Conservation (phyloP, 2,797 vertebrate genomes). For the Neostethus bicornis region DNA sequence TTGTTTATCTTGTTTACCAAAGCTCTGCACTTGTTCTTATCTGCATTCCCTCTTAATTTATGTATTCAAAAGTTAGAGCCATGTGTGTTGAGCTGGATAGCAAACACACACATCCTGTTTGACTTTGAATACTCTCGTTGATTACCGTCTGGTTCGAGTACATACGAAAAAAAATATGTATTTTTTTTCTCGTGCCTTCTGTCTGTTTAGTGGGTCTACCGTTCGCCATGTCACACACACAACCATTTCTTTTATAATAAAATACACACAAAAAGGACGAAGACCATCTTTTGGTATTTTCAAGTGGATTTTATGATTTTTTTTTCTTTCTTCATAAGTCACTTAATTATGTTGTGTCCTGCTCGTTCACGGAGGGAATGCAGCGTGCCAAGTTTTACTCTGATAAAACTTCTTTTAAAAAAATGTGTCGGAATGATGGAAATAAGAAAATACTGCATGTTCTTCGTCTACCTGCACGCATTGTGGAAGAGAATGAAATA, state of each 20-base stretch:
- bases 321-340: slow-evolving; percentile 20
- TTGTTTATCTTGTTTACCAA: slow-evolving; percentile 60
- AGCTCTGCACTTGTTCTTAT: slow-evolving; percentile 55
- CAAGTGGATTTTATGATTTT: slow-evolving; percentile 9
- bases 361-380: slow-evolving; percentile 71
- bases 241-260: slow-evolving; percentile 2
- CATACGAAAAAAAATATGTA: slow-evolving; percentile 60
- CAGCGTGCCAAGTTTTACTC: slow-evolving; percentile 66
- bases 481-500: slow-evolving; percentile 18
- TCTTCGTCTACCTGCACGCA: slow-evolving; percentile 47
- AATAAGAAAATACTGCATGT: slow-evolving; percentile 55
- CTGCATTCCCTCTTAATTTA: slow-evolving; percentile 69
- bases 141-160: slow-evolving; percentile 56
- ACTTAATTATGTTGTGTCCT: slow-evolving; percentile 46
- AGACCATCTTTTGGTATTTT: slow-evolving; percentile 6
- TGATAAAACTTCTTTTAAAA: slow-evolving; percentile 60
- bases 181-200: slow-evolving; percentile 39
- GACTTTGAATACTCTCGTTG: slow-evolving; percentile 75
- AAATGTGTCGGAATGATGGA: slow-evolving; percentile 65
- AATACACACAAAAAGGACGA: background rate
- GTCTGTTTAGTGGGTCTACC: slow-evolving; percentile 50
- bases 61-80: slow-evolving; percentile 69
- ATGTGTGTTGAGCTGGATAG: slow-evolving; percentile 62
- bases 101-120: slow-evolving; percentile 74
- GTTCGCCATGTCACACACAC: slow-evolving; percentile 28